Evolutionary conservation across 2,888 invertebrate genomes (phyloP), one percentile per base, ranked within the genome.

Genomic region (Candidula unifasciata): DNA sequence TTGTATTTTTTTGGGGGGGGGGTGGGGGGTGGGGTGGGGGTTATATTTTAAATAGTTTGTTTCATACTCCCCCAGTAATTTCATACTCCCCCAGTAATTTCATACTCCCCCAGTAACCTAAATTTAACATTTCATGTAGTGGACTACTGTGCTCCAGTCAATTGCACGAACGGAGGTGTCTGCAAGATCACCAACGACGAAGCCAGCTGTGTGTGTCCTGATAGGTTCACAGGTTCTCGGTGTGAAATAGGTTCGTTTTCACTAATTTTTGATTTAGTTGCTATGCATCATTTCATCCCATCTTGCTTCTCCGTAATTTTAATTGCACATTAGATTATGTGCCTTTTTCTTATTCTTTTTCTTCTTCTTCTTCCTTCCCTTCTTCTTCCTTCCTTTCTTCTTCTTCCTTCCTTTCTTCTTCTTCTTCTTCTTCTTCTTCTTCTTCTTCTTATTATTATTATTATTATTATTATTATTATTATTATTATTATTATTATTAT

Each of bases 201-300:
- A 27, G 82, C 57, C 5, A 37, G 13, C 3, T 82, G 82, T 64
- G 13, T 24, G 2, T 82, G 82, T 37, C 74, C 44, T 10, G 44
- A 60, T 35, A 74, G 74, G 30, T 57, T 21, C 30, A 73, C 37
- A 57, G 82, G 82, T 6, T 13, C 74, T 5, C 74, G 35, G 44
- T 82, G 82, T 64, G 74, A 74, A 44, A 74, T 35, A 37, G 82
- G 82, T 82, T 24, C 27, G 78, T n/a, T 13, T 44, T 44, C 60
- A 60, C 2, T 54, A 2, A n/a, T 60, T 21, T 16, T 60, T 60
- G 60, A 13, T 54, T 54, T 54, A 54, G 10, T 10, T 54, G 54
- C 18, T 54, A 54, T 54, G 54, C 18, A 54, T 54, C 18, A 13
- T 54, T 54, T 10, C 18, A 18, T 54, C 18, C 13, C 54, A 54